A percentile compares a stretch with the other conserved stretches of the same genome.
These are phyloP conservation scores for Platygyra sinensis DNA, from an alignment of 64 coral and sea anemone genomes.

Conservation along the genomic window DNA sequence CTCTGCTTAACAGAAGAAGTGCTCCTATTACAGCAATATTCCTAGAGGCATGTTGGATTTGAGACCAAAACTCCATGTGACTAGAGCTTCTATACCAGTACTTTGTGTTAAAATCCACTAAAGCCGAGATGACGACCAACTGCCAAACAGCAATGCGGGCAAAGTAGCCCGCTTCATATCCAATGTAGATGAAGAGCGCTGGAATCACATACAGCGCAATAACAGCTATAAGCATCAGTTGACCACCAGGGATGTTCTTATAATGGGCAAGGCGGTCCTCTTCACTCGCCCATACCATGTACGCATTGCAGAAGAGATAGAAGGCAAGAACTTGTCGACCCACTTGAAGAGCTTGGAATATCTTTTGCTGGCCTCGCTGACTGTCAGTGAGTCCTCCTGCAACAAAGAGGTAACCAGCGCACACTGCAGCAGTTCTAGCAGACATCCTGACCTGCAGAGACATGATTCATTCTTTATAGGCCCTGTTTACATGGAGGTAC, in stretches of 20 bases:
- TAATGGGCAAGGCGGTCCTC: constrained; percentile 73
- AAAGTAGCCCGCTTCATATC: constrained; percentile 93
- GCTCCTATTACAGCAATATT: constrained; percentile 82
- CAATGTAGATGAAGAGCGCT: constrained; percentile 85
- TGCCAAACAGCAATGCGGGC: constrained; percentile 80
- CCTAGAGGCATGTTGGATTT: constrained; percentile 75
- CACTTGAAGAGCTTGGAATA: constrained; percentile 74
- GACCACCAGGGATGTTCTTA: constrained; percentile 87
- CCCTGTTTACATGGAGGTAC: background rate
- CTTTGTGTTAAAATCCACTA: constrained; percentile 86
- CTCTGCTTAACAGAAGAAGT: constrained; percentile 78
- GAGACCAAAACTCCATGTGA: constrained; percentile 79
- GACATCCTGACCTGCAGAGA: constrained; percentile 72
- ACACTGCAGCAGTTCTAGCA: constrained; percentile 67
- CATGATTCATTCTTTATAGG: background rate
- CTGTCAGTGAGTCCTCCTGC: constrained; percentile 85
- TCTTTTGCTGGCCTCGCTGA: constrained; percentile 28
- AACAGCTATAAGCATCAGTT: constrained; percentile 56
- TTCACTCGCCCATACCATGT: constrained; percentile 86
- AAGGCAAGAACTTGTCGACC: constrained; percentile 81
- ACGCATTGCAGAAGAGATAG: constrained; percentile 84
- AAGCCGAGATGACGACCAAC: constrained; percentile 69
- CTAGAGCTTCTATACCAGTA: constrained; percentile 73
- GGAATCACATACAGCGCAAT: constrained; percentile 77
- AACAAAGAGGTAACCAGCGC: constrained; percentile 85